Evolutionary conservation across 2,888 invertebrate species (phyloP), one percentile per base, ranked within the genome.

Genomic region (Ernsta delagoae): DNA sequence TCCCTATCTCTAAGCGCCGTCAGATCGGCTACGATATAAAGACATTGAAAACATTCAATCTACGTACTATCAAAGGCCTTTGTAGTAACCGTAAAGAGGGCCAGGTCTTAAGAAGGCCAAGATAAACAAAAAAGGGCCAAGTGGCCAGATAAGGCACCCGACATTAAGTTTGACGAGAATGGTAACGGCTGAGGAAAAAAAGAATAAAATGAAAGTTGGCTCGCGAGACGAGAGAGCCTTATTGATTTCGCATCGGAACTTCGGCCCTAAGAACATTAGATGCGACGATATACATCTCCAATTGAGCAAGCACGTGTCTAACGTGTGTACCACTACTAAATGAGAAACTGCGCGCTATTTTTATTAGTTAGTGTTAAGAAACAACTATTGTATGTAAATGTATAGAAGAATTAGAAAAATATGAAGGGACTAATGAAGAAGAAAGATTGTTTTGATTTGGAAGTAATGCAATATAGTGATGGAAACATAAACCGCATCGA

Each of bases 251-350:
- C 54, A 67, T 67, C 53, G 45, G 56, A 67, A 67, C 67, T 67
- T 67, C 41, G 39, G 56, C 43, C 39, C 67, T 12, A 56, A 75
- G 63, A 68, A 72, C 70, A 75, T 72, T 73, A 71, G 70, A 72
- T 62, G 71, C 57, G 69, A 73, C 70, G 62, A 73, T 73, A 70
- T 71, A 74, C 63, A 71, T 72, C 61, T 68, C 66, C 73, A 73
- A 75, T 75, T 73, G 75, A 71, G 72, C 73, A 70, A 70, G 70
- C 72, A 70, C 65, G 66, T 70, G 67, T 36, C 50, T 68, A 64
- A 68, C 45, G 12, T n/a, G 4, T 59, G n/a, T 24, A 36, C 43
- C n/a, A 60, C 16, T 36, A 9, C 9, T 60, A 7, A 7, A 45
- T 31, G 8, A 57, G 57, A 7, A 57, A 36, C 57, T 34, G 36